A percentile compares a stretch with the other conserved stretches of the same genome.
Conservation (phyloP, 2,888 invertebrate genomes). For the Congeria kusceri region DNA sequence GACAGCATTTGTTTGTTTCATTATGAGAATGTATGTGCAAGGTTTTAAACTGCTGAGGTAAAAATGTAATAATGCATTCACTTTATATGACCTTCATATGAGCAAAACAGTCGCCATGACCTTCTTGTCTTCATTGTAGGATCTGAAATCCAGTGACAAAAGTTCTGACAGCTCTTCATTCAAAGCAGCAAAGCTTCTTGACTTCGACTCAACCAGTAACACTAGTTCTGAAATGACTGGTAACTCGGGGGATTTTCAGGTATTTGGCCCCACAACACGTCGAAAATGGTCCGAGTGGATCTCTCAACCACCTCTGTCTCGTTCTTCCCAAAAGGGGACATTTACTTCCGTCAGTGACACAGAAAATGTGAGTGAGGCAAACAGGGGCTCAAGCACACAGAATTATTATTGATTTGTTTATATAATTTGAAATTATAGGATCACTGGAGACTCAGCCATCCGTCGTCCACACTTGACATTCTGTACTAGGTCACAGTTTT, state of each 20-base stretch:
- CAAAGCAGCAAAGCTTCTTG: conserved; percentile 75
- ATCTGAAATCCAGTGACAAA: conserved; percentile 33
- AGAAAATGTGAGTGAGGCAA: conserved; percentile 68
- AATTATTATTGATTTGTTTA: no score
- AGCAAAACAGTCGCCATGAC: no score
- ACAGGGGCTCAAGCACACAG: conserved; percentile 1
- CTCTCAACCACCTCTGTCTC: conserved; percentile 61
- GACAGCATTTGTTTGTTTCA: no score
- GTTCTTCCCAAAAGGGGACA: conserved; percentile 17
- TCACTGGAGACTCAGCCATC: no score
- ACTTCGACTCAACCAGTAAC: conserved; percentile 81
- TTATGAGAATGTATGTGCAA: no score
- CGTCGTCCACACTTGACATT: no score
- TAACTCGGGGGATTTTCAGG: conserved; percentile 76
- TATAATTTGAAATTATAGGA: no score
- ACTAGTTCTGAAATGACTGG: conserved; percentile 71
- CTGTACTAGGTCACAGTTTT: no score
- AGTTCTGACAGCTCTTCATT: conserved; percentile 37
- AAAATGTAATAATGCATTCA: no score
- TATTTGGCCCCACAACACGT: conserved; percentile 90
- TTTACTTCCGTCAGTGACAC: conserved; percentile 46
- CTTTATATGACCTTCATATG: no score
- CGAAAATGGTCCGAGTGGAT: conserved; percentile 92
- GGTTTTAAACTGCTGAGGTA: no score
- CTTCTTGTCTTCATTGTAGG: conserved; percentile 14